Percentiles rank a stretch among this genome's conserved stretches.
Conservation (phyloP, 2,888 invertebrate genomes). For the Hymenopus coronatus region DNA sequence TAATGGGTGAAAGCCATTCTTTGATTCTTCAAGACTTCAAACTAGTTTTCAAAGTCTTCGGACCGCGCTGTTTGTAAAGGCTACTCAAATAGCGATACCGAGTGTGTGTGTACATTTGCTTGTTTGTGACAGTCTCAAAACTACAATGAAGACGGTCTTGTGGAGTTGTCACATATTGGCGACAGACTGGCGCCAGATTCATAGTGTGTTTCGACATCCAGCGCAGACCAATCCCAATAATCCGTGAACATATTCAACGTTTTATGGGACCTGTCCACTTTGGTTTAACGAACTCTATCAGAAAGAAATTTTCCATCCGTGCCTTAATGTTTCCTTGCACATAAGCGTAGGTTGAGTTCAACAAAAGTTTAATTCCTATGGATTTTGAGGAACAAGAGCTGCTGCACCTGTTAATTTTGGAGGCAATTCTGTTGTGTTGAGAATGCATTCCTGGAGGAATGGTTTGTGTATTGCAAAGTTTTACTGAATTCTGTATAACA, state of each 20-base stretch:
- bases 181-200: neutral
- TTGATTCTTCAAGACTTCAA: no score
- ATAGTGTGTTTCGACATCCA: neutral
- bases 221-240: neutral
- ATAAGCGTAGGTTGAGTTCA: no score
- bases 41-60: no score
- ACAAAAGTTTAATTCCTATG: no score
- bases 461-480: no score
- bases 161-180: neutral
- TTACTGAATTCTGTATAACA: no score
- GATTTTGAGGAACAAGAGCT: no score
- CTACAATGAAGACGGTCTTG: neutral
- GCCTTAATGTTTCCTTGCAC: no score
- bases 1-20: no score
- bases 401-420: no score
- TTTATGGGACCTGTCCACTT: neutral
- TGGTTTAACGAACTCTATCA: neutral
- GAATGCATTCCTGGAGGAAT: no score
- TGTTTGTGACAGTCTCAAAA: neutral
- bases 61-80: neutral
- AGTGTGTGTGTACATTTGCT: neutral
- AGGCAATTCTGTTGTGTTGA: no score
- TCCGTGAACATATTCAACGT: neutral
- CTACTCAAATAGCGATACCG: neutral
- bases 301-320: neutral